Base-by-base conservation (phyloP, 2,888 invertebrate genomes). In the Agrotis exclamationis region DNA sequence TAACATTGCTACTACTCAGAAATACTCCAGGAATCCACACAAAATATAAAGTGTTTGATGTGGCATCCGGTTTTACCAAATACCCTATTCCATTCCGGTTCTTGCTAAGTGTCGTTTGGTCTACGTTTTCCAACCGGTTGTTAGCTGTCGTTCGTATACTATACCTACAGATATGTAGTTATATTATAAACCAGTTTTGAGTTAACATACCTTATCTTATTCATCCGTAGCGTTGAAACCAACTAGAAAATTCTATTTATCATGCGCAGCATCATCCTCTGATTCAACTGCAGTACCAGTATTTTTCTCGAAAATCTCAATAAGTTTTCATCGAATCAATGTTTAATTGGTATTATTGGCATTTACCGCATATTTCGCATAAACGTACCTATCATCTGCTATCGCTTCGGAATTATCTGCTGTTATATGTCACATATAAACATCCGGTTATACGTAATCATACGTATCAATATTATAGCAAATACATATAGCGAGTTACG, bases 391-490 rank as follows among this genome's bases (percentile, higher is more conserved):
- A 70, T 71, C 62, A 47, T 63, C 50, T 24, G 47, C 60, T 76
- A 72, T 82, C 71, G 53, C 57, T 74, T 65, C 22, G 45, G 48
- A 72, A 50, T 76, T 75, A 87, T 80, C 79, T 74, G 59, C 71
- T 70, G 74, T 84, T 88, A 87, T 87, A 85, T 76, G 64, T 69
- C 68, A 63, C 63, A 74, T 76, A 84, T 86, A 88, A 89, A 89
- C 89, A 90, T 89, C 90, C 90, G 88, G 85, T 80, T 87, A 80
- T 83, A 83, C 84, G 79, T 87, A 86, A 86, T 85, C 83, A 83
- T 79, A 85, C 80, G 39, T 39, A 77, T 80, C 80, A 70, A 85
- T 88, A 77, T 80, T 88, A 77, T 80, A 76, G 76, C 76, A 85
- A 85, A 84, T 80, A n/a, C n/a, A n/a, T n/a, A 80, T 75, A 74